These are phyloP conservation scores for Bolinopsis microptera DNA, from an alignment of 37 sponge, comb jelly and placozoan genomes.

Conservation along the genomic window DNA sequence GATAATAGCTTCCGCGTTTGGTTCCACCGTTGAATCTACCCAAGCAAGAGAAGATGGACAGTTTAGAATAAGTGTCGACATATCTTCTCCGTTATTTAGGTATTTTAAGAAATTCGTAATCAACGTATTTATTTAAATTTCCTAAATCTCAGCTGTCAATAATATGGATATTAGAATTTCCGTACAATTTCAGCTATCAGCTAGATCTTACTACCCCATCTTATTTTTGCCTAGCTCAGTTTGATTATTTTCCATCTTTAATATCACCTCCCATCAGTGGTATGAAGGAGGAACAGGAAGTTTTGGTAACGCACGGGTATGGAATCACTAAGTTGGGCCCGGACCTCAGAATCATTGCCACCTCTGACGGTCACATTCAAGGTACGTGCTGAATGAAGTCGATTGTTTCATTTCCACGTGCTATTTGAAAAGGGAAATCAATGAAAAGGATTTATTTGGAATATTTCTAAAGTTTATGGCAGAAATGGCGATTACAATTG, in stretches of 20 bases:
- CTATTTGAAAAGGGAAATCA: too few relatives aligned
- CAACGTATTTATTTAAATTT: background rate
- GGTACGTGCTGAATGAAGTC: constrained; percentile 46
- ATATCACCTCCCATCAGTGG: too few relatives aligned
- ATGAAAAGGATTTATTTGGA: too few relatives aligned
- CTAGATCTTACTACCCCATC: too few relatives aligned
- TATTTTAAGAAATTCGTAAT: constrained; percentile 6
- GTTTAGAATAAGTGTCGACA: constrained; percentile 66
- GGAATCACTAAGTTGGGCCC: constrained; percentile 69
- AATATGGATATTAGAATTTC: background rate
- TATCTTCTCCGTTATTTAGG: constrained; percentile 66
- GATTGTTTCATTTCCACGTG: too few relatives aligned
- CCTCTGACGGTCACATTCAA: constrained; percentile 69
- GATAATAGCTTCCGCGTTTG: constrained; percentile 68
- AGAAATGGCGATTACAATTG: too few relatives aligned
- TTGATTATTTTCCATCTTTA: too few relatives aligned
- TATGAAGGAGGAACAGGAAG: constrained; percentile 68
- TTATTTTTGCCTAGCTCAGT: too few relatives aligned
- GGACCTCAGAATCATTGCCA: constrained; percentile 57
- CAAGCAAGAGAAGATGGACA: constrained; percentile 81
- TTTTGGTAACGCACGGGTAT: constrained; percentile 89
- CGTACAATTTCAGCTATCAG: too few relatives aligned
- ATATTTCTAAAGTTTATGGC: too few relatives aligned
- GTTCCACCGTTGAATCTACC: constrained; percentile 72
- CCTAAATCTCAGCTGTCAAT: background rate